These are phyloP conservation scores for Caenorhabditis doughertyi DNA, from an alignment of 2,888 invertebrate species.

Conservation along the genomic window DNA sequence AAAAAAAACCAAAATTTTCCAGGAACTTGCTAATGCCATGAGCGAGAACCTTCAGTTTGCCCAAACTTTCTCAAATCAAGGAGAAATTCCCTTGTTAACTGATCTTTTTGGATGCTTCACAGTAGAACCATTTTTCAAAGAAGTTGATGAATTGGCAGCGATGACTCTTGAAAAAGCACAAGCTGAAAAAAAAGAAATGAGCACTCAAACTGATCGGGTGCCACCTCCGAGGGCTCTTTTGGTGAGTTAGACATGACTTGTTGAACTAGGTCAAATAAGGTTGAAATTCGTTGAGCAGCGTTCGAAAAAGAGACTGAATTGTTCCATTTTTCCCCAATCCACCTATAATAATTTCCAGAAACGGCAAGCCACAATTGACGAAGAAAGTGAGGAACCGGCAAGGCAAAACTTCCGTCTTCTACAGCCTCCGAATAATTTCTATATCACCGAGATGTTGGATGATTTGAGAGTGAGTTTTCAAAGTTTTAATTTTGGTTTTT, in stretches of 20 bases:
- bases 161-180: conserved; percentile 39
- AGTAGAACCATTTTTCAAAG: conserved; percentile 77
- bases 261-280: too few relatives aligned
- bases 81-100: conserved; percentile 77
- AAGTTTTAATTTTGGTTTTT: too few relatives aligned
- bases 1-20: conserved; percentile 16
- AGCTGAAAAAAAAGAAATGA: conserved; percentile 29
- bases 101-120: conserved; percentile 81
- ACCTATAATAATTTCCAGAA: conserved; percentile 58
- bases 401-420: conserved; percentile 74
- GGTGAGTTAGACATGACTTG: conserved; percentile 19
- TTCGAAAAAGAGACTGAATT: too few relatives aligned
- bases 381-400: conserved; percentile 70
- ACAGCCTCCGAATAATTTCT: conserved; percentile 78
- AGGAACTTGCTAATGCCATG: conserved; percentile 78
- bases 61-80: conserved; percentile 78
- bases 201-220: conserved; percentile 54
- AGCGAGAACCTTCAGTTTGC: conserved; percentile 81
- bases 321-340: too few relatives aligned
- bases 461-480: conserved; percentile 71
- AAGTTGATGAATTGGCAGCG: conserved; percentile 52
- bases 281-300: too few relatives aligned
- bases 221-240: conserved; percentile 48
- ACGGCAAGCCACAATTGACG: conserved; percentile 60
- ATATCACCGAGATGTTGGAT: conserved; percentile 81